Evolutionary conservation across 2,797 vertebrate genomes (phyloP).

Genomic region (Pygocentrus nattereri): DNA sequence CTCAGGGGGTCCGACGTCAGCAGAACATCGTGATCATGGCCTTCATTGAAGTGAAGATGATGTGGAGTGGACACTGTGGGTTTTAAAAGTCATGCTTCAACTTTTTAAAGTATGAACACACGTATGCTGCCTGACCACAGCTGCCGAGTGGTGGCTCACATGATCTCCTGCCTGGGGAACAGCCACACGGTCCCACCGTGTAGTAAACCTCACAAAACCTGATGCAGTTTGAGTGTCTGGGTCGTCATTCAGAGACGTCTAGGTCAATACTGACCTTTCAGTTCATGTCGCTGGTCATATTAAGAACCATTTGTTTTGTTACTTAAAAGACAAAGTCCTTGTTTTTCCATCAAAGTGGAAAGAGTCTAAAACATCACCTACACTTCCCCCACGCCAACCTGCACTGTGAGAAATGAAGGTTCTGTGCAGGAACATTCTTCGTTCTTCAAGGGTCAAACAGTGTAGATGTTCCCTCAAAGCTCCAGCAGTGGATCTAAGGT

Average conservation of each 20-base stretch:
- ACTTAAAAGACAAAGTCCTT: too few relatives aligned
- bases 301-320: too few relatives aligned
- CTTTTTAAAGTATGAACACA: neutral
- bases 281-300: too few relatives aligned
- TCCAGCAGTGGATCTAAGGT: too few relatives aligned
- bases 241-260: neutral
- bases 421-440: too few relatives aligned
- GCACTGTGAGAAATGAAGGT: too few relatives aligned
- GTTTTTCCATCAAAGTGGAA: too few relatives aligned
- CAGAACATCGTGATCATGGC: conserved; percentile 1
- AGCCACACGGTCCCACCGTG: neutral
- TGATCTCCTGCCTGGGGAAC: neutral
- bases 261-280: too few relatives aligned
- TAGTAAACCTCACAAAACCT: neutral
- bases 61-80: neutral
- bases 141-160: neutral
- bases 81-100: neutral
- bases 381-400: too few relatives aligned
- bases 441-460: too few relatives aligned
- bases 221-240: neutral
- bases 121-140: neutral
- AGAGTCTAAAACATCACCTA: too few relatives aligned
- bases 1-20: conserved; percentile 1
- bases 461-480: too few relatives aligned
- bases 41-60: conserved; percentile 1